phyloP scores from a whole-genome alignment of 2,797 vertebrate genomes.

The Sebastolobus alascanus region DNA sequence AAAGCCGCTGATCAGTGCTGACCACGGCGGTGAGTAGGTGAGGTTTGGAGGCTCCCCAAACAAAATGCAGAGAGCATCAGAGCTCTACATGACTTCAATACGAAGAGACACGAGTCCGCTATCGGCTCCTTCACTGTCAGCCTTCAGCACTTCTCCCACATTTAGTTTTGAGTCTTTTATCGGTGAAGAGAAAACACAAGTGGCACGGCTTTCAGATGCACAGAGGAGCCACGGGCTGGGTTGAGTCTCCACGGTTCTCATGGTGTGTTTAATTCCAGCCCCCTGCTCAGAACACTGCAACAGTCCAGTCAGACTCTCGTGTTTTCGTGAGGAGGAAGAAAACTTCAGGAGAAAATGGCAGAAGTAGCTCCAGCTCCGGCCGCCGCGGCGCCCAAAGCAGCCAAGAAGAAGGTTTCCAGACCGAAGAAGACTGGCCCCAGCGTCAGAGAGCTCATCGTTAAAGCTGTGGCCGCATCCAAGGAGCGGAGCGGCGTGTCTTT shows the following conservation, averaged over 20 bases:
- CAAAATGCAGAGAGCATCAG: background rate
- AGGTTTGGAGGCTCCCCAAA: slow-evolving; percentile 22
- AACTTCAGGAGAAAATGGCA: slow-evolving; percentile 34
- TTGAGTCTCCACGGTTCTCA: slow-evolving; percentile 65
- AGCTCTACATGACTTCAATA: background rate
- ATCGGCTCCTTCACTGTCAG: background rate
- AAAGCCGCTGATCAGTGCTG: background rate
- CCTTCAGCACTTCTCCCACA: background rate
- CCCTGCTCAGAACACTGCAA: background rate
- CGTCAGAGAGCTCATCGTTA: slow-evolving; percentile 31
- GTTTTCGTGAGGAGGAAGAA: background rate
- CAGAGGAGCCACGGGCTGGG: background rate
- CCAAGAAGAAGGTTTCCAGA: background rate
- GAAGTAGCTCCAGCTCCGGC: slow-evolving; percentile 47
- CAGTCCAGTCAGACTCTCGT: background rate
- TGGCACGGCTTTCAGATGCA: background rate
- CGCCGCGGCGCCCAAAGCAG: background rate
- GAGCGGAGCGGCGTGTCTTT: slow-evolving; percentile 39
- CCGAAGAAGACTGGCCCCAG: slow-evolving; percentile 19
- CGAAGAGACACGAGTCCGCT: background rate
- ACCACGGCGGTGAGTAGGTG: background rate
- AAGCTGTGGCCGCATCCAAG: slow-evolving; percentile 40
- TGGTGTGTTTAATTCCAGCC: slow-evolving; percentile 42
- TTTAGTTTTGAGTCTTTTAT: slow-evolving; percentile 4
- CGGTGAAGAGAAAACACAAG: slow-evolving; percentile 66